Base-by-base conservation (phyloP, 2,113 vertebrate species). In the Chitala chitala region DNA sequence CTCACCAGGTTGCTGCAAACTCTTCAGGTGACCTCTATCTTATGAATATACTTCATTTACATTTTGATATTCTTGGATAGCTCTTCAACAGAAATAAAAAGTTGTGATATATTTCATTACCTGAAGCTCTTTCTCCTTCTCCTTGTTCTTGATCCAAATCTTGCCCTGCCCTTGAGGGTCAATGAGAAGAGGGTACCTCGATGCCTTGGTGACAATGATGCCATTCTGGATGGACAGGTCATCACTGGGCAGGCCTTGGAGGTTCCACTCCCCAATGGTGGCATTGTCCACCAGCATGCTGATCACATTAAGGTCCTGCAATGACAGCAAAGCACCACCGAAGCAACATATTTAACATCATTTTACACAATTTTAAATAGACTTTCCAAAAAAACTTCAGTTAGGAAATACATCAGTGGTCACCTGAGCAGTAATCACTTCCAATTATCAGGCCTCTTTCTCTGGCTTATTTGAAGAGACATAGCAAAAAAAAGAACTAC, bases 161-260 rank as follows among this genome's bases (percentile, higher is more conserved):
- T 94, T 94, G 81, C 91, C 93, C 81, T 94, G 93, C 33, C 91
- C 89, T 86, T 94, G 93, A 9, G 93, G 93, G 85, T 94, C 93
- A 63, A 94, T 94, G 26, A 94, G 82, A 70, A 94, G 86, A 0
- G 93, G 92, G 78, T 91, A 94, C 56, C 92, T 87, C 22, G 92
- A 87, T 1, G 92, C 90, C 80, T 91, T 92, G 4, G 90, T 93
- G 73, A 93, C 92, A 76, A 94, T 92, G 15, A 94, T 93, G 75
- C 92, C 93, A 22, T 94, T 94, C 80, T 94, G 92, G 77, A 94
- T 87, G 65, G 93, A 94, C 75, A 94, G 89, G 36, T 94, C 92
- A 71, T 94, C 91, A 0, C 83, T 91, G 13, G 93, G 93, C 71
- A 94, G 80, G 54, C 93, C 92, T 78, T 94, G 93, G 53, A 94